A percentile compares a stretch with the other conserved stretches of the same genome.
Evolutionary conservation across 1,140 invertebrate species (phyloP).

Genomic region (Brachionus asplanchnoidis): DNA sequence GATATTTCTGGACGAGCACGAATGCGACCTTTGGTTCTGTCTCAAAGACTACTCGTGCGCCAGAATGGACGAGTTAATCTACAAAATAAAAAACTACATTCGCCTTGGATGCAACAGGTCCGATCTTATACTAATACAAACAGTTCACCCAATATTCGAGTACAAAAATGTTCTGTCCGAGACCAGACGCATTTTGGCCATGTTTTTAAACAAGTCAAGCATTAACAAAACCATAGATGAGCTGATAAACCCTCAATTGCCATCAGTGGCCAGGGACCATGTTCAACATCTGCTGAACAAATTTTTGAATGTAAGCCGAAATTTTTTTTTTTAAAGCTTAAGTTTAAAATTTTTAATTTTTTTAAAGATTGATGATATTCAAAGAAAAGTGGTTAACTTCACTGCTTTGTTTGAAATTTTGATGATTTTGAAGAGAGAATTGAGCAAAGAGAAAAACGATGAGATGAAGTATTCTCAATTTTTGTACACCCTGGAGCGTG

Average conservation of each 20-base stretch:
- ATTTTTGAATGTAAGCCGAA: constrained; percentile 36
- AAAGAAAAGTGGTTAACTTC: constrained; percentile 4
- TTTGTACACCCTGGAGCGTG: constrained; percentile 31
- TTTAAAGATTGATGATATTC: background rate
- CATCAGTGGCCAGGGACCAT: constrained; percentile 1
- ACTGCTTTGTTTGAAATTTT: constrained; percentile 33
- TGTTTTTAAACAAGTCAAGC: constrained; percentile 10
- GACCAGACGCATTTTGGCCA: constrained; percentile 32
- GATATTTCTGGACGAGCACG: constrained; percentile 3
- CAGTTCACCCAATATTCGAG: constrained; percentile 26
- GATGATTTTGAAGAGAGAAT: constrained; percentile 37
- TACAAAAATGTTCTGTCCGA: constrained; percentile 11
- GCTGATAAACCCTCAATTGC: background rate
- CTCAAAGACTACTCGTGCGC: constrained; percentile 18
- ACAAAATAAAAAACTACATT: constrained; percentile 24
- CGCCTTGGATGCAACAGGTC: background rate
- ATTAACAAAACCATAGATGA: constrained; percentile 23
- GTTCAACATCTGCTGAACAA: background rate
- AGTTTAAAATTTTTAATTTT: background rate
- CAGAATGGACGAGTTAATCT: constrained; percentile 29
- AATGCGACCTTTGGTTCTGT: constrained; percentile 39
- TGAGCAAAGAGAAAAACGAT: constrained; percentile 39
- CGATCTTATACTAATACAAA: constrained; percentile 9
- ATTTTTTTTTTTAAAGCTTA: background rate
- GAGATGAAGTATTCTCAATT: constrained; percentile 41